phyloP scores from a whole-genome alignment of 1,140 invertebrate genomes.

The Heliconius hermathena region DNA sequence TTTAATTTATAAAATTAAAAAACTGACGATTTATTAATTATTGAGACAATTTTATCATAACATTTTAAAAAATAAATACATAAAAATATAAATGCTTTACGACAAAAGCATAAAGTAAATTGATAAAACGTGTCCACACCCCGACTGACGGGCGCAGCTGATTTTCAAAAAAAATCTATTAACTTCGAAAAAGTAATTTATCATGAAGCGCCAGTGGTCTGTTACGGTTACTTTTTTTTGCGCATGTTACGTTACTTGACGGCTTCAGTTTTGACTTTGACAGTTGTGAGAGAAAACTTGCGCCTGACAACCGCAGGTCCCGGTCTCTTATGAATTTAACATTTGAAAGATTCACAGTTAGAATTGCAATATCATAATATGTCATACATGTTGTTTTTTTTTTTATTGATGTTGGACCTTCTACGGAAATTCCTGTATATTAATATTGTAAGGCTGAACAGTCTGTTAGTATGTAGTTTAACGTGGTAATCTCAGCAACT shows the following conservation, averaged over 20 bases:
- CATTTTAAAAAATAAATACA: too few relatives aligned
- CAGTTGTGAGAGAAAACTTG: slow-evolving; percentile 13
- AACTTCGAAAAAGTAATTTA: slow-evolving; percentile 21
- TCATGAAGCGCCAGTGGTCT: slow-evolving; percentile 13
- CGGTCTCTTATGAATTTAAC: slow-evolving; percentile 22
- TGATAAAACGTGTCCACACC: neutral
- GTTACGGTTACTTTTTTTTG: slow-evolving; percentile 11
- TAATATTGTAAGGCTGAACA: too few relatives aligned
- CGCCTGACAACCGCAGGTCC: neutral
- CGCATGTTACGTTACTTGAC: slow-evolving; percentile 6
- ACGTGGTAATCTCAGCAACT: too few relatives aligned
- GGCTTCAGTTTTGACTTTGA: slow-evolving; percentile 10
- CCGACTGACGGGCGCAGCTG: neutral
- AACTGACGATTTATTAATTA: too few relatives aligned
- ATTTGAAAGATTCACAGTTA: slow-evolving; percentile 8
- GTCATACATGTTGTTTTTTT: neutral
- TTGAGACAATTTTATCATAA: too few relatives aligned
- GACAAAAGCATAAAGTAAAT: slow-evolving; percentile 1
- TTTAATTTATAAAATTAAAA: too few relatives aligned
- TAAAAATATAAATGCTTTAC: neutral
- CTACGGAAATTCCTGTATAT: too few relatives aligned
- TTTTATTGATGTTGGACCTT: too few relatives aligned
- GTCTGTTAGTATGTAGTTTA: too few relatives aligned
- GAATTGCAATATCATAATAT: neutral
- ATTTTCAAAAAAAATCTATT: slow-evolving; percentile 8